Percentiles rank a stretch among this genome's conserved stretches.
These are phyloP conservation scores for Jacana jacana DNA, from an alignment of 2,113 vertebrate genomes.

Conservation along the genomic window DNA sequence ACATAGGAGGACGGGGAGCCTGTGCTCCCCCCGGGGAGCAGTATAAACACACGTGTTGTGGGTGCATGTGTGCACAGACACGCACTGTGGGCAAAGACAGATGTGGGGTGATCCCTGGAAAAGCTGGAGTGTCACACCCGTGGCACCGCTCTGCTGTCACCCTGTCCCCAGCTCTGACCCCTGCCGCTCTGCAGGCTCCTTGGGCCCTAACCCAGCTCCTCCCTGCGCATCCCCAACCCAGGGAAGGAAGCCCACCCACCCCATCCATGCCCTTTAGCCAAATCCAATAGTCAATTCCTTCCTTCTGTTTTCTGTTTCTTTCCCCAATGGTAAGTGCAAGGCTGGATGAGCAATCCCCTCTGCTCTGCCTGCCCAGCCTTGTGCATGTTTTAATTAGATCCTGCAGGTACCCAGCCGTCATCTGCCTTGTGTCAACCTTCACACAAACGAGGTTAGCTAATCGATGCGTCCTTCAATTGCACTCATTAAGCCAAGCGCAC, in stretches of 20 bases:
- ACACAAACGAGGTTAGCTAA: constrained; percentile 55
- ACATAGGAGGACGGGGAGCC: not conserved
- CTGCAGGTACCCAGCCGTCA: constrained; percentile 30
- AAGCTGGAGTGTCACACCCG: not conserved
- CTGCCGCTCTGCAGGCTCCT: rapidly evolving
- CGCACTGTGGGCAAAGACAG: rapidly evolving
- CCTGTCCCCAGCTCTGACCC: not conserved
- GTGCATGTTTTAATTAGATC: constrained; percentile 16
- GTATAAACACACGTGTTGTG: not conserved
- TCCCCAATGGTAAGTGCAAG: not conserved
- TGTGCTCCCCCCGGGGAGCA: not conserved
- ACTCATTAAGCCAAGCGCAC: not conserved
- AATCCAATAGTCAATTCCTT: not conserved
- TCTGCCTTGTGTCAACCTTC: constrained; percentile 68
- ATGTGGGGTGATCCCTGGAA: not conserved
- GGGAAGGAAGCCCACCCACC: not conserved
- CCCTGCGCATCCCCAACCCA: not conserved
- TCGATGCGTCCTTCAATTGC: not conserved
- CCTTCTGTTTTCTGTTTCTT: not conserved
- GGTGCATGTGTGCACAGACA: not conserved
- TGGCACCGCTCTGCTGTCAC: rapidly evolving
- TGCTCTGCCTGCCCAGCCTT: not conserved
- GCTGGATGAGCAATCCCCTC: constrained; percentile 35
- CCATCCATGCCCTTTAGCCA: not conserved
- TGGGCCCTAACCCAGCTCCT: not conserved